Evolutionary conservation across 2,113 vertebrate genomes (phyloP).

Genomic region (Entosphenus tridentatus): DNA sequence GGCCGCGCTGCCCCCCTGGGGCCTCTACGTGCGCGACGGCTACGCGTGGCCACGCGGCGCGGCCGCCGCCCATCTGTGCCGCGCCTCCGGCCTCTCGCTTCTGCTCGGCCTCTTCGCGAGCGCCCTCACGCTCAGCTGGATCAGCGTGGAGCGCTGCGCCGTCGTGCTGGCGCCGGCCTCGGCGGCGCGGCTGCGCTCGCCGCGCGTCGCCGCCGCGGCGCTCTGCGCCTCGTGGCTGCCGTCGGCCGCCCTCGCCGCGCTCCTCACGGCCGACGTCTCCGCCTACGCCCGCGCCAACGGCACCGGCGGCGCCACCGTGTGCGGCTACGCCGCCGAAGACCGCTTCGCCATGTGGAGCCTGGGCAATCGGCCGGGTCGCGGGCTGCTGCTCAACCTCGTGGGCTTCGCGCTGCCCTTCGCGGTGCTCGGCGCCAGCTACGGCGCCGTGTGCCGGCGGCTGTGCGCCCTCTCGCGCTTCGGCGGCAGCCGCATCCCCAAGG

Average conservation of each 20-base stretch:
- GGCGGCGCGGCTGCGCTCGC: neutral
- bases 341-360: neutral
- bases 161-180: neutral
- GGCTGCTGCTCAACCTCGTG: slow-evolving; percentile 3
- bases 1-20: neutral
- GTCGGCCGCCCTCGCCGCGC: neutral
- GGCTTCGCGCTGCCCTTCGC: neutral
- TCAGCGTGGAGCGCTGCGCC: slow-evolving; percentile 1
- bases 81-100: neutral
- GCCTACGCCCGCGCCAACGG: neutral
- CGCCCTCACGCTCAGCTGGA: slow-evolving; percentile 3
- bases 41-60: neutral
- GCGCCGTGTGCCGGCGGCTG: neutral
- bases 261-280: neutral
- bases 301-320: neutral
- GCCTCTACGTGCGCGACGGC: neutral
- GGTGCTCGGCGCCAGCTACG: neutral
- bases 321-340: neutral
- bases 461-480: neutral
- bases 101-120: neutral
- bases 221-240: neutral
- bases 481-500: neutral
- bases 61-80: neutral
- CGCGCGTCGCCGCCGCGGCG: neutral
- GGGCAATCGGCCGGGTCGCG: neutral